These are phyloP conservation scores for Hybos culiciformis DNA, from an alignment of 2,888 invertebrate genomes.

Conservation along the genomic window DNA sequence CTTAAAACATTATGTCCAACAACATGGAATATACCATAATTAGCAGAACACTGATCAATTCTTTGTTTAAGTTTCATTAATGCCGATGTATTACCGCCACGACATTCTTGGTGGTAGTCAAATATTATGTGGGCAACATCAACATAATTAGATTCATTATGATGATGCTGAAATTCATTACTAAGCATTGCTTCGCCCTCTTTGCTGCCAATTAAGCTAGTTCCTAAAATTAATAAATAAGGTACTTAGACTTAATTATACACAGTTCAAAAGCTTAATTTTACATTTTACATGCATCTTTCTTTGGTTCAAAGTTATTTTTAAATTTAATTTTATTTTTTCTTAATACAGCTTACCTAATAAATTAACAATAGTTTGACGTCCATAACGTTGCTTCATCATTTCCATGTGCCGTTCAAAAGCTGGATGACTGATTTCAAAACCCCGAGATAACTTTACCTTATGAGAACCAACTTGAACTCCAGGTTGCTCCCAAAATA, in stretches of 20 bases:
- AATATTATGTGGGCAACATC: conserved; percentile 83
- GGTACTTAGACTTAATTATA: too few relatives aligned
- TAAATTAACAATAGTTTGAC: conserved; percentile 82
- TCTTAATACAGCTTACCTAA: too few relatives aligned
- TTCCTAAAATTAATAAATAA: too few relatives aligned
- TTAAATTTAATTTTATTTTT: too few relatives aligned
- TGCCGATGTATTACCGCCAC: conserved; percentile 67
- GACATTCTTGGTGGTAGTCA: conserved; percentile 92
- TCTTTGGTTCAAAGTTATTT: too few relatives aligned
- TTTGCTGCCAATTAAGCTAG: conserved; percentile 81
- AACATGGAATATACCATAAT: conserved; percentile 58
- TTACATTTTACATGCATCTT: too few relatives aligned
- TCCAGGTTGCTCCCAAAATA: conserved; percentile 99
- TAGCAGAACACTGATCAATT: conserved; percentile 57
- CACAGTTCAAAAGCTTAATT: too few relatives aligned
- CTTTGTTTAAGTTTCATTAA: conserved; percentile 69
- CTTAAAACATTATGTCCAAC: conserved; percentile 42
- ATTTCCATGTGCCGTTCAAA: conserved; percentile 81
- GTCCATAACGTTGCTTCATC: conserved; percentile 80
- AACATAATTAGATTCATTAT: conserved; percentile 64
- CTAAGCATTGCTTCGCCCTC: conserved; percentile 95
- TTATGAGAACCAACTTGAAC: conserved; percentile 98
- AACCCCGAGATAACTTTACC: conserved; percentile 90
- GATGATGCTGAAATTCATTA: conserved; percentile 78
- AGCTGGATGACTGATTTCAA: conserved; percentile 85